Evolutionary conservation across 2,888 invertebrate genomes (phyloP), one percentile per base, ranked within the genome.

Genomic region (Coelogynopora nodosa): DNA sequence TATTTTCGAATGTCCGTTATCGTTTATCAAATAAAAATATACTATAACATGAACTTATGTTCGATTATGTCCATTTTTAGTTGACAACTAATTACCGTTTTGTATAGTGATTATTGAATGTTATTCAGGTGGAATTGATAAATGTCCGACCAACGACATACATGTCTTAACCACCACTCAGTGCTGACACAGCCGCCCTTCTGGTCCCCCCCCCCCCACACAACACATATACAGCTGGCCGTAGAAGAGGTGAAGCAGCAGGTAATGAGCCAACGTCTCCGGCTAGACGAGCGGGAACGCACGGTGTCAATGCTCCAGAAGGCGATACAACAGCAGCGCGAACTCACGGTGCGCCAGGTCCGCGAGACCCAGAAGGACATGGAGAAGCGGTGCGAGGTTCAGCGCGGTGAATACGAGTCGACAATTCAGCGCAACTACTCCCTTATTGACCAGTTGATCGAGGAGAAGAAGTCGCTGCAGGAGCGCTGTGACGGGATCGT

Each of bases 381-480:
- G 91, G 91, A 90, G 88, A 90, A 90, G 86, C 88, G 91, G 80
- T 88, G 92, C 29, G 90, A 91, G 88, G 88, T 90, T 10, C 92
- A 92, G 89, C 91, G 92, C 88, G 90, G 90, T 31, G 91, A 92
- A 88, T 92, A 92, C 89, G 92, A 92, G 86, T 90, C 91, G 84
- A 90, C 92, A 1, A 90, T 92, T 49, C 91, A 92, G 87, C 88
- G 92, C 86, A 92, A 92, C 89, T 89, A 92, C n/a, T 89, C 90
- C 26, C 92, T 92, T 87, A 92, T 92, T 86, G 92, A 92, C 88
- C 92, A 92, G 91, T 88, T 92, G 87, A 92, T 92, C 84, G 92
- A 92, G 89, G 92, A 92, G 89, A 92, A 92, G 89, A 92, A 92
- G 88, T 88, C 86, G 0, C 88, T 92, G 83, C 89, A 90, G 87